Percentiles rank a stretch among this genome's conserved stretches.
These are phyloP conservation scores for Parus major DNA, from an alignment of 2,113 vertebrate genomes.

Conservation along the genomic window DNA sequence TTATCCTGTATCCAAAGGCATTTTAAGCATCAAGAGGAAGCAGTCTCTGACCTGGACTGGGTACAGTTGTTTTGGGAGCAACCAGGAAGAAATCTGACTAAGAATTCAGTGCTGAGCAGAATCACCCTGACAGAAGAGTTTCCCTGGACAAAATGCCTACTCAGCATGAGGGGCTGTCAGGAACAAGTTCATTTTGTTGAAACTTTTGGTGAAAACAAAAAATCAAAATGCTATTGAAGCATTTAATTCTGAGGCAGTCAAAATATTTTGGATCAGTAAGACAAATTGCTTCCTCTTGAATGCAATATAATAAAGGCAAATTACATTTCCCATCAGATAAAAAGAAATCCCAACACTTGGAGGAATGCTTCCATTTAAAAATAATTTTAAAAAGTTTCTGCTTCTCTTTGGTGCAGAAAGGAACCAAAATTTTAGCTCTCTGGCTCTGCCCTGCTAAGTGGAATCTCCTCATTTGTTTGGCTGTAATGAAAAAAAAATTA, in stretches of 20 bases:
- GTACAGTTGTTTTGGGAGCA: neutral
- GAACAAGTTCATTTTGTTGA: neutral
- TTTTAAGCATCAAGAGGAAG: neutral
- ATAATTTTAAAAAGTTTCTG: neutral
- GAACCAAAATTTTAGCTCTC: neutral
- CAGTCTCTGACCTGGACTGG: neutral
- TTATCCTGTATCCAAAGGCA: neutral
- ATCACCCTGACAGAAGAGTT: neutral
- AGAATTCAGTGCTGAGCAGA: neutral
- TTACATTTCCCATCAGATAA: neutral
- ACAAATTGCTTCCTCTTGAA: neutral
- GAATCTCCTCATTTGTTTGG: neutral
- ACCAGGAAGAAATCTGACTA: neutral
- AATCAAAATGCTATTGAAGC: neutral
- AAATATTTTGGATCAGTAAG: slow-evolving; percentile 21
- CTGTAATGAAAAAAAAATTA: neutral
- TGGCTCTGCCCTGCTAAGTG: neutral
- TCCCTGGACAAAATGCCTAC: neutral
- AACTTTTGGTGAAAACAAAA: neutral
- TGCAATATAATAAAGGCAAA: slow-evolving; percentile 20
- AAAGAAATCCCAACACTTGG: neutral
- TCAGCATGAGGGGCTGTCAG: neutral
- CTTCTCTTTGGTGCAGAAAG: neutral
- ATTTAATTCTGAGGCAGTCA: slow-evolving; percentile 5
- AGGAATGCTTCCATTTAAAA: neutral